Evolutionary conservation across 2,797 vertebrate genomes (phyloP).

Genomic region (Strix occidentalis): DNA sequence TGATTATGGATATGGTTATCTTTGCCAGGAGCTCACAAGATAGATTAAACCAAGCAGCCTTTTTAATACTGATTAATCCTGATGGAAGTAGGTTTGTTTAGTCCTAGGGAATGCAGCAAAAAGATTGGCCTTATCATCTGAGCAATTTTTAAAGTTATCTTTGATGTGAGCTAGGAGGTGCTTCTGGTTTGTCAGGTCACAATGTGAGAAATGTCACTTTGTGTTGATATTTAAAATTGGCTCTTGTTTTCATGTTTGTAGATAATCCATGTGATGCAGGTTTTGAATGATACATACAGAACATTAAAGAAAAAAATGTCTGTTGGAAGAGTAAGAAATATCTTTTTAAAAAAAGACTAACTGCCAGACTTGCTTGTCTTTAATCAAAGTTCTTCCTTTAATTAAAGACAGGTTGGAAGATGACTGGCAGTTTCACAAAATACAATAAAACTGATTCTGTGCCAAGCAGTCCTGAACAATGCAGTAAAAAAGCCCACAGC

Average conservation of each 20-base stretch:
- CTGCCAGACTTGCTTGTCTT: background rate
- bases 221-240: background rate
- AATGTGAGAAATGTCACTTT: slow-evolving; percentile 8
- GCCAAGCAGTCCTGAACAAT: background rate
- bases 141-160: slow-evolving; percentile 24
- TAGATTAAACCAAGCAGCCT: slow-evolving; percentile 3
- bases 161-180: background rate
- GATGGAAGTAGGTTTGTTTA: slow-evolving; percentile 19
- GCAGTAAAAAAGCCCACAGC: background rate
- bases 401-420: background rate
- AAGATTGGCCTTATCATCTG: background rate
- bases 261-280: background rate
- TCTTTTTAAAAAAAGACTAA: background rate
- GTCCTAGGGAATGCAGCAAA: background rate
- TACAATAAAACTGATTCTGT: background rate
- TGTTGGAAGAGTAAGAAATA: background rate
- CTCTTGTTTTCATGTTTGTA: background rate
- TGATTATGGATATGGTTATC: slow-evolving; percentile 34
- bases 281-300: background rate
- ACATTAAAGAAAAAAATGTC: background rate
- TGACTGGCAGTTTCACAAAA: background rate
- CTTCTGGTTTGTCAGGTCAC: slow-evolving; percentile 24
- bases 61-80: slow-evolving; percentile 42
- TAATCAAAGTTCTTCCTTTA: background rate
- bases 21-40: background rate